Percentiles rank a stretch among this genome's conserved stretches.
Conservation (phyloP, 2,888 invertebrate species). For the Melanchra persicariae region DNA sequence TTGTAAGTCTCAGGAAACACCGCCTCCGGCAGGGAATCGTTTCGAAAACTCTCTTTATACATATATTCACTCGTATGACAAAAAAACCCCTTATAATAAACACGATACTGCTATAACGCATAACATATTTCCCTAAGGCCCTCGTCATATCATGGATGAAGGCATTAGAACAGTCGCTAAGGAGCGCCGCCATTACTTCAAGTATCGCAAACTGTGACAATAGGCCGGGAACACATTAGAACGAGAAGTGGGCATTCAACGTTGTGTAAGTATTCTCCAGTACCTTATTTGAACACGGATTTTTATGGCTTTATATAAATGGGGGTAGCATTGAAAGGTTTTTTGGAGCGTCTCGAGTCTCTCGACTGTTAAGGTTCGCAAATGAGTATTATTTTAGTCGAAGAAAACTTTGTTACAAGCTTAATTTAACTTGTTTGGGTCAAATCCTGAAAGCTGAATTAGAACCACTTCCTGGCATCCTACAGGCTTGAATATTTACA, state of each 20-base stretch:
- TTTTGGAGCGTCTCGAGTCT: neutral
- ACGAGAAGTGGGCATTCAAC: slow-evolving; percentile 29
- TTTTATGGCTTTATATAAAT: slow-evolving; percentile 14
- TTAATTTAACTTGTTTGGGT: no score
- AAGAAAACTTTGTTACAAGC: no score
- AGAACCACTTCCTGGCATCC: neutral
- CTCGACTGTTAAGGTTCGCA: neutral
- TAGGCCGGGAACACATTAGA: slow-evolving; percentile 46
- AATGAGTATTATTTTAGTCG: slow-evolving; percentile 6
- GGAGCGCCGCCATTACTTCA: slow-evolving; percentile 40
- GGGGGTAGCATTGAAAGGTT: neutral
- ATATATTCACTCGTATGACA: no score
- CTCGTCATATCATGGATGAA: slow-evolving; percentile 11
- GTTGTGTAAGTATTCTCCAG: slow-evolving; percentile 28
- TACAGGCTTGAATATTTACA: neutral
- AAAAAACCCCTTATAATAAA: no score
- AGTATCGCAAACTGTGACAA: slow-evolving; percentile 37
- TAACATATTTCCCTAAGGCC: slow-evolving; percentile 1
- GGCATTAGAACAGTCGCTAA: slow-evolving; percentile 27
- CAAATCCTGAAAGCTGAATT: no score
- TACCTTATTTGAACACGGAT: slow-evolving; percentile 20
- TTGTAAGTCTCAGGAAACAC: no score
- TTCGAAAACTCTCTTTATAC: no score
- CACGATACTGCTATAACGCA: no score
- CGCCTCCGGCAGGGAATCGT: no score